These are phyloP conservation scores for Dysmachus trigonus DNA, from an alignment of 2,888 invertebrate species.

Conservation along the genomic window DNA sequence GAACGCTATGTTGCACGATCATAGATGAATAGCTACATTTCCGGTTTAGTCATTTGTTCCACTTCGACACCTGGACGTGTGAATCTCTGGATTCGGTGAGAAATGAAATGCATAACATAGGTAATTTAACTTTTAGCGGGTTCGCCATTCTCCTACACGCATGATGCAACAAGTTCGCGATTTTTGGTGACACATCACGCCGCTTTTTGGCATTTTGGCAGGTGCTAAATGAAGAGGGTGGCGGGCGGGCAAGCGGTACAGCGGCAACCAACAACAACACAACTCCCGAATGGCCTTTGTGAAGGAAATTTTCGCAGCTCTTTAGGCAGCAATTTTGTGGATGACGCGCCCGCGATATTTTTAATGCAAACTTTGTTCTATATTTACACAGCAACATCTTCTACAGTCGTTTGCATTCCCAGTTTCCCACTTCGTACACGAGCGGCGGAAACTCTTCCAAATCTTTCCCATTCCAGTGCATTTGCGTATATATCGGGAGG, in stretches of 20 bases:
- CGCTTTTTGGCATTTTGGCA: not conserved
- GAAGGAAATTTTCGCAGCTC: not conserved
- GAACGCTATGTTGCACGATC: not conserved
- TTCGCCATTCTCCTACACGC: not conserved
- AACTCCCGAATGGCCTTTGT: not conserved
- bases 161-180: not conserved
- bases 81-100: not conserved
- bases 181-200: not conserved
- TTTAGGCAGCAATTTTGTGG: not conserved
- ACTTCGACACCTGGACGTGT: conserved; percentile 19
- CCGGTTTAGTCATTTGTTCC: conserved; percentile 33
- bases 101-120: not conserved
- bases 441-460: not conserved
- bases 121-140: not conserved
- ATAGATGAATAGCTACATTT: conserved; percentile 20
- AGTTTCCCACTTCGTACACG: not conserved
- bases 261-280: not conserved
- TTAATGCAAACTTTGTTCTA: not conserved
- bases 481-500: not conserved
- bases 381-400: not conserved
- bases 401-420: not conserved
- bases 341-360: not conserved
- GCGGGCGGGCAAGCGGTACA: too few relatives aligned
- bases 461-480: not conserved
- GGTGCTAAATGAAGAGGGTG: not conserved